Conservation (phyloP, 2,113 vertebrate species). For the Lagopus leucura region DNA sequence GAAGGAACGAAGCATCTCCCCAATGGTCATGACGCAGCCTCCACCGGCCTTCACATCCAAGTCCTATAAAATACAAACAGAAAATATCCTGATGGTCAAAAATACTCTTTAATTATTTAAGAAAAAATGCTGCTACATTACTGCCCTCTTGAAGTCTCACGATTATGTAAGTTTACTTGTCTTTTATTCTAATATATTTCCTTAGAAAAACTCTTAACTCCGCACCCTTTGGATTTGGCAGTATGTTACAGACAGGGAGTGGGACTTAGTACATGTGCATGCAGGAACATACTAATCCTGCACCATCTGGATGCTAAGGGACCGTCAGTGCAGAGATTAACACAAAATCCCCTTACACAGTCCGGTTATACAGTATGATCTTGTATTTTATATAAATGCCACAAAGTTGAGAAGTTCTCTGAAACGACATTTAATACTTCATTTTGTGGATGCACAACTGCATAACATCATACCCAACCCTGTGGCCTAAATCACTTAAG, state of each 20-base stretch:
- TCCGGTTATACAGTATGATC: slow-evolving; percentile 51
- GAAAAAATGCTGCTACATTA: slow-evolving; percentile 69
- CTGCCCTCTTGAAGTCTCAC: slow-evolving; percentile 76
- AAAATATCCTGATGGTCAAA: slow-evolving; percentile 76
- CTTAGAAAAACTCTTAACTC: slow-evolving; percentile 70
- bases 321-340: slow-evolving; percentile 64
- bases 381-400: slow-evolving; percentile 57
- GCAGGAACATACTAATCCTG: slow-evolving; percentile 80
- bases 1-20: slow-evolving; percentile 98
- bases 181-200: slow-evolving; percentile 56
- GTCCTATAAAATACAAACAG: slow-evolving; percentile 87
- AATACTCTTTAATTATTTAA: neutral
- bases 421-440: slow-evolving; percentile 51
- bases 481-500: slow-evolving; percentile 68
- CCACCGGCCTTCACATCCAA: slow-evolving; percentile 98
- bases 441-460: slow-evolving; percentile 65
- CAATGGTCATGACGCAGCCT: slow-evolving; percentile 96
- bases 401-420: slow-evolving; percentile 62
- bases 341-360: slow-evolving; percentile 46
- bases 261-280: slow-evolving; percentile 74
- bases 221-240: slow-evolving; percentile 68
- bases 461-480: slow-evolving; percentile 65
- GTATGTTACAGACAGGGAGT: slow-evolving; percentile 64
- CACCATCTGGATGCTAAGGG: slow-evolving; percentile 70
- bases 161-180: slow-evolving; percentile 74